Evolutionary conservation across 64 coral and sea anemone genomes (phyloP).

Genomic region (Astreopora myriophthalma): DNA sequence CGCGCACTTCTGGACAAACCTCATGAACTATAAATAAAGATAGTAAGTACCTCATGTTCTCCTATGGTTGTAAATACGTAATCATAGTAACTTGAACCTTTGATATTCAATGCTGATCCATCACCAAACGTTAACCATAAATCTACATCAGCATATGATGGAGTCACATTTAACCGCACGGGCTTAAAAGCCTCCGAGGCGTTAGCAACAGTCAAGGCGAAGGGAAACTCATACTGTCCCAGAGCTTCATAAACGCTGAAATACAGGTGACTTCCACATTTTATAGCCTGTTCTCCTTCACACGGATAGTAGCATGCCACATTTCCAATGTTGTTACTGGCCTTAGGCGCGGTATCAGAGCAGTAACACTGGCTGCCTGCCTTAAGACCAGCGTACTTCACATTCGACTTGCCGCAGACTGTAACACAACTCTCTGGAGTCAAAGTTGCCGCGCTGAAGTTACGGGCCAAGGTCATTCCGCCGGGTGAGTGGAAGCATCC

Average conservation of each 20-base stretch:
- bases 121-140: constrained; percentile 8
- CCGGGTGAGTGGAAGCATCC: constrained; percentile 14
- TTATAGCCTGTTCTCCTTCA: constrained; percentile 13
- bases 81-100: background rate
- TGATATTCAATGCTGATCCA: background rate
- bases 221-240: background rate
- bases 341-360: background rate
- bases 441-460: background rate
- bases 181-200: background rate
- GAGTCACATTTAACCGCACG: background rate
- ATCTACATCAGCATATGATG: background rate
- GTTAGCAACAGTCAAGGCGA: background rate
- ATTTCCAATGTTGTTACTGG: background rate
- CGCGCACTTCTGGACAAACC: background rate
- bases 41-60: background rate
- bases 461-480: background rate
- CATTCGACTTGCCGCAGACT: background rate
- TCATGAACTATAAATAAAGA: too few relatives aligned
- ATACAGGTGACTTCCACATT: constrained; percentile 21
- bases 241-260: constrained; percentile 30
- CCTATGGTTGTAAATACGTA: background rate
- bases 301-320: constrained; percentile 38
- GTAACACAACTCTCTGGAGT: constrained; percentile 48
- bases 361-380: constrained; percentile 24
- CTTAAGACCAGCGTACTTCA: constrained; percentile 30